These are phyloP conservation scores for Cacoxenus indagator DNA, from an alignment of 2,888 invertebrate species.

Conservation along the genomic window DNA sequence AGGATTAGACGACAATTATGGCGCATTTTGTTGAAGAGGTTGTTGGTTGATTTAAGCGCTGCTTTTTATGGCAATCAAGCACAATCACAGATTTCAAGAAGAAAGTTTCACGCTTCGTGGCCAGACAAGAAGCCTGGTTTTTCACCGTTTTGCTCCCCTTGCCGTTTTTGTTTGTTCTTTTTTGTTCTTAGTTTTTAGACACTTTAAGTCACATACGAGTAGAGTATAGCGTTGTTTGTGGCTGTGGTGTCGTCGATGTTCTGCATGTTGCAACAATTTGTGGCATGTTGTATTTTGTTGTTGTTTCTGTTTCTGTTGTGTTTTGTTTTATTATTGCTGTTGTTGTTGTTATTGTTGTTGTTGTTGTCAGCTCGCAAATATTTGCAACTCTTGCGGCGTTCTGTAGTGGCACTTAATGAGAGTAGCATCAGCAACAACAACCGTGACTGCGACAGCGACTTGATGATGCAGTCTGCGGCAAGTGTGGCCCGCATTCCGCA, in stretches of 20 bases:
- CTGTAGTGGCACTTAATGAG: constrained; percentile 16
- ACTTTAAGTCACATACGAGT: too few relatives aligned
- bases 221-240: too few relatives aligned
- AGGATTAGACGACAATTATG: constrained; percentile 61
- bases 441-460: neutral
- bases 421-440: neutral
- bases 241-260: neutral
- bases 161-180: too few relatives aligned
- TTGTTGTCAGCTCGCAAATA: neutral
- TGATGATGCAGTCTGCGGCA: neutral
- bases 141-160: too few relatives aligned
- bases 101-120: constrained; percentile 23
- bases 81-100: too few relatives aligned
- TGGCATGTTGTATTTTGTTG: neutral
- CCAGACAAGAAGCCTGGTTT: too few relatives aligned
- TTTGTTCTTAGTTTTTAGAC: too few relatives aligned
- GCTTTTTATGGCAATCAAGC: too few relatives aligned
- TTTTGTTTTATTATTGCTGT: neutral
- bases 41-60: neutral
- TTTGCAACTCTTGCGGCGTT: neutral
- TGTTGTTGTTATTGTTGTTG: neutral
- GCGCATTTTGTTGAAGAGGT: constrained; percentile 46
- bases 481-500: constrained; percentile 16
- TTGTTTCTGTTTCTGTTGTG: neutral
- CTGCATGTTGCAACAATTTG: neutral